These are phyloP conservation scores for Festucalex cinctus DNA, from an alignment of 2,113 vertebrate genomes.

Conservation along the genomic window DNA sequence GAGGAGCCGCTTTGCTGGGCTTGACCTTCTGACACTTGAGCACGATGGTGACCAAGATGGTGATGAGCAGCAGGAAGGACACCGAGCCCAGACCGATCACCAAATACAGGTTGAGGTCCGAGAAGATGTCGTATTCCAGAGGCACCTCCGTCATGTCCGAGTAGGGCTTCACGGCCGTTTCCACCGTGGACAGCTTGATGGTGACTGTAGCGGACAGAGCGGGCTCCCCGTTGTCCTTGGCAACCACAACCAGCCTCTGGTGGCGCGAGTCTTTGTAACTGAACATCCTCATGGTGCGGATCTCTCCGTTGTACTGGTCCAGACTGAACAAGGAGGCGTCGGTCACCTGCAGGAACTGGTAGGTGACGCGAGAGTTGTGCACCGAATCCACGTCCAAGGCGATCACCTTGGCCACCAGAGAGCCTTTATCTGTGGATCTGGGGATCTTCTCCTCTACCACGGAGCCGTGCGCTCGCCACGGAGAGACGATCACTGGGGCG, in stretches of 20 bases:
- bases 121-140: conserved; percentile 59
- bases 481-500: conserved; percentile 69
- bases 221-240: conserved; percentile 72
- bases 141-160: conserved; percentile 69
- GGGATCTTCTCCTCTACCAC: conserved; percentile 62
- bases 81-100: conserved; percentile 72
- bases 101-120: conserved; percentile 51
- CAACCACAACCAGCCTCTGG: conserved; percentile 71
- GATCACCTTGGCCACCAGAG: conserved; percentile 45
- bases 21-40: conserved; percentile 59
- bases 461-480: conserved; percentile 66
- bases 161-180: conserved; percentile 49
- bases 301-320: conserved; percentile 66
- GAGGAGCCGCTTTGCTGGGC: conserved; percentile 38
- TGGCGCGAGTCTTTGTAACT: conserved; percentile 66
- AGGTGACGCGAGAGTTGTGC: conserved; percentile 72
- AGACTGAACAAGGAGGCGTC: conserved; percentile 75
- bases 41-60: conserved; percentile 63
- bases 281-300: conserved; percentile 73
- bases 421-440: conserved; percentile 47
- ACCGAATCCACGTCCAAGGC: conserved; percentile 71
- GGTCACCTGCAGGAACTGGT: conserved; percentile 69
- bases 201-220: conserved; percentile 75
- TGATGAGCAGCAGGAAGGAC: conserved; percentile 71
- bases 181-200: conserved; percentile 59